phyloP scores from a whole-genome alignment of 2,797 vertebrate genomes.

The Limnodromus scolopaceus region DNA sequence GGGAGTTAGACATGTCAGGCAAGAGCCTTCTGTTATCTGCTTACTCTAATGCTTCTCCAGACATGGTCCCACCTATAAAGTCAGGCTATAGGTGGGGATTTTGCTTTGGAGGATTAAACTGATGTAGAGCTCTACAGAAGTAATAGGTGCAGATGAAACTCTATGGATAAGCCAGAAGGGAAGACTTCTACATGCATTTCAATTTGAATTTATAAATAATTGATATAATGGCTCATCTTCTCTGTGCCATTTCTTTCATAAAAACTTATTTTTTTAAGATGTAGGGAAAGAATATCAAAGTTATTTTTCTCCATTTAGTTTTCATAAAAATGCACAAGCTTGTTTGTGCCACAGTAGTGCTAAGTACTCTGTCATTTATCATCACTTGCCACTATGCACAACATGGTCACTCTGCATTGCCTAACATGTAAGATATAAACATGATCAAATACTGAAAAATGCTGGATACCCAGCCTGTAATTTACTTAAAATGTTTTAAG shows the following conservation, averaged over 20 bases:
- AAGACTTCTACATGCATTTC: neutral
- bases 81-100: slow-evolving; percentile 35
- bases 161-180: neutral
- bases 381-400: neutral
- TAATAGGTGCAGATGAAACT: neutral
- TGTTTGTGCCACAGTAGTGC: neutral
- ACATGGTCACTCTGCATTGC: neutral
- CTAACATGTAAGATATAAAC: neutral
- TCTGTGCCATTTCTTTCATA: neutral
- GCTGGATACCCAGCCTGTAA: neutral
- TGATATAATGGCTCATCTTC: neutral
- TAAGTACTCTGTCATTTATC: neutral
- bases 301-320: slow-evolving; percentile 1
- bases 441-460: neutral
- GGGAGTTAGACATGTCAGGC: slow-evolving; percentile 64
- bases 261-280: neutral
- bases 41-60: neutral
- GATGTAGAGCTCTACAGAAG: slow-evolving; percentile 32
- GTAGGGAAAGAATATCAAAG: neutral
- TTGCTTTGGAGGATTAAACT: slow-evolving; percentile 33
- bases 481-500: neutral
- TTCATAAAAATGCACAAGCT: neutral
- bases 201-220: neutral
- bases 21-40: slow-evolving; percentile 36
- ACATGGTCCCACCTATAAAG: slow-evolving; percentile 34